phyloP scores from a whole-genome alignment of 1,140 invertebrate genomes.

The Thrips palmi region DNA sequence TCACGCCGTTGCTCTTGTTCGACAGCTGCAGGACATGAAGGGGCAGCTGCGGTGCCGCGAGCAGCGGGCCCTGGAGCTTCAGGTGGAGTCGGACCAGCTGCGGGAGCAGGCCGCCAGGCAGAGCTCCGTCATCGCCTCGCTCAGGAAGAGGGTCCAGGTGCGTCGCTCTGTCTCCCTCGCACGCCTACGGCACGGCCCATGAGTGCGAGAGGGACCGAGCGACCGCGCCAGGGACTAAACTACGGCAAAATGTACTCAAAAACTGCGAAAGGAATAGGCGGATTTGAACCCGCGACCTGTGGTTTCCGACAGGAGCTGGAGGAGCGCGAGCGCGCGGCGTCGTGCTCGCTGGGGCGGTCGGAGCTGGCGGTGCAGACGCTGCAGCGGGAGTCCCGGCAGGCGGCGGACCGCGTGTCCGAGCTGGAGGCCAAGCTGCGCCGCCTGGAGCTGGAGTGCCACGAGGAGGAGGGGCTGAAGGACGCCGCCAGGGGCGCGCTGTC shows the following conservation, averaged over 20 bases:
- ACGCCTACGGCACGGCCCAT: background rate
- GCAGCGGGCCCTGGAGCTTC: conserved; percentile 42
- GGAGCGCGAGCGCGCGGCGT: conserved; percentile 46
- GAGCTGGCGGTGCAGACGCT: conserved; percentile 50
- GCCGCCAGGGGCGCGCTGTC: conserved; percentile 32
- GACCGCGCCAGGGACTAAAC: too few relatives aligned
- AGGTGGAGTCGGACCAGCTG: conserved; percentile 48
- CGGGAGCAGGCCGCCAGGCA: conserved; percentile 61
- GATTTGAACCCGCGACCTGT: too few relatives aligned
- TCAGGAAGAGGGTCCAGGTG: conserved; percentile 54
- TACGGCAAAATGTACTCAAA: background rate
- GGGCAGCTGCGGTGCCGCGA: conserved; percentile 39
- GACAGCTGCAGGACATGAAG: conserved; percentile 44
- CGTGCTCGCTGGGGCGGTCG: conserved; percentile 36
- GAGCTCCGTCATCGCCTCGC: conserved; percentile 53
- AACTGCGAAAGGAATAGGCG: background rate
- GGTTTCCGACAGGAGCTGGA: conserved; percentile 36
- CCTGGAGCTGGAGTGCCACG: conserved; percentile 44
- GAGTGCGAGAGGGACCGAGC: too few relatives aligned
- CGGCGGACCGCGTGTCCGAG: conserved; percentile 55
- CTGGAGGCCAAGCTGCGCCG: conserved; percentile 49
- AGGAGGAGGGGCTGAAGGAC: conserved; percentile 46
- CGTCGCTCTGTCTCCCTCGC: conserved; percentile 1
- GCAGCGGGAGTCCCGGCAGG: conserved; percentile 48
- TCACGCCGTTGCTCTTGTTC: conserved; percentile 12